A percentile compares a stretch with the other conserved stretches of the same genome.
phyloP scores from a whole-genome alignment of 2,888 invertebrate genomes.

The Tetragonula carbonaria region DNA sequence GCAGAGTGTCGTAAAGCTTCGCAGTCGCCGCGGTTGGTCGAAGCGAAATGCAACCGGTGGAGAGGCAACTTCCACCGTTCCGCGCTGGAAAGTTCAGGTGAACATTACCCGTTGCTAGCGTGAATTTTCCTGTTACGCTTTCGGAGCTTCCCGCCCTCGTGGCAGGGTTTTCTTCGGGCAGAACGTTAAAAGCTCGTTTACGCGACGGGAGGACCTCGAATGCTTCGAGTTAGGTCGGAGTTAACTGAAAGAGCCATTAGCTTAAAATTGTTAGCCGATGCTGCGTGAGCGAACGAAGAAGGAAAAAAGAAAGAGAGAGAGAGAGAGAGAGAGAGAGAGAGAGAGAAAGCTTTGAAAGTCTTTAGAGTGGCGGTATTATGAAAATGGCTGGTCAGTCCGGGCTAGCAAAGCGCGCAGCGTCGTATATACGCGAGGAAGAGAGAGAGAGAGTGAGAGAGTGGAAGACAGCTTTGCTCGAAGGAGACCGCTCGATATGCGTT shows the following conservation, averaged over 20 bases:
- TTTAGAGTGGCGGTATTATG: slow-evolving; percentile 55
- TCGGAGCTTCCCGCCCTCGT: slow-evolving; percentile 1
- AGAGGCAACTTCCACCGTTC: slow-evolving; percentile 2
- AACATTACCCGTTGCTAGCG: slow-evolving; percentile 23
- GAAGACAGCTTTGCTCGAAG: slow-evolving; percentile 12
- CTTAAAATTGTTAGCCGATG: slow-evolving; percentile 71
- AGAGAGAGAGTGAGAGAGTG: too few species aligned
- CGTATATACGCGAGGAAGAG: neutral
- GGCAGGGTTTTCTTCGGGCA: slow-evolving; percentile 38
- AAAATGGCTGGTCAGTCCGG: slow-evolving; percentile 59
- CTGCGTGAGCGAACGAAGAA: slow-evolving; percentile 38
- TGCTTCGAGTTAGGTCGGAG: slow-evolving; percentile 63
- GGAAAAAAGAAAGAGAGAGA: neutral
- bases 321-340: neutral
- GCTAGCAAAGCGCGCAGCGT: slow-evolving; percentile 26
- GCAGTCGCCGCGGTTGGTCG: neutral
- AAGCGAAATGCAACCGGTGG: neutral
- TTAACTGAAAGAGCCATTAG: slow-evolving; percentile 74
- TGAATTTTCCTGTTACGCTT: slow-evolving; percentile 39
- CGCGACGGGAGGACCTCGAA: slow-evolving; percentile 55
- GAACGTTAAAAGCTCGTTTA: slow-evolving; percentile 76
- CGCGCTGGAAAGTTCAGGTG: slow-evolving; percentile 23
- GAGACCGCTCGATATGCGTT: slow-evolving; percentile 57
- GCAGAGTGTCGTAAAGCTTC: neutral
- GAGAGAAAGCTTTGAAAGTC: slow-evolving; percentile 60